Percentiles rank a stretch among this genome's conserved stretches.
Evolutionary conservation across 2,888 invertebrate species (phyloP).

Genomic region (Macropis europaea): DNA sequence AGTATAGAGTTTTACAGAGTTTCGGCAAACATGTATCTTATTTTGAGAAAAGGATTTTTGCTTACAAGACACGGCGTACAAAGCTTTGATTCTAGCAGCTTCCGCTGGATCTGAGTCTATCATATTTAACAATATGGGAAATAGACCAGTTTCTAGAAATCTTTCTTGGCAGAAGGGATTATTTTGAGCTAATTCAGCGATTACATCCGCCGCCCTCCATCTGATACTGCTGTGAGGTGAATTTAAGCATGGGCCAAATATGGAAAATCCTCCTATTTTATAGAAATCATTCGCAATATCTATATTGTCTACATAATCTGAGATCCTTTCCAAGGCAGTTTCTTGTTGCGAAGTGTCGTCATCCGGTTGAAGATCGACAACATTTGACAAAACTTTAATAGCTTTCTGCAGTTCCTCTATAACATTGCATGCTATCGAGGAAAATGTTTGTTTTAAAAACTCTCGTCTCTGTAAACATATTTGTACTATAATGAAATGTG

Average conservation of each 20-base stretch:
- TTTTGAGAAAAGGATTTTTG: slow-evolving; percentile 47
- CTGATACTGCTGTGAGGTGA: slow-evolving; percentile 84
- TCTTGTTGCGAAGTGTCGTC: slow-evolving; percentile 83
- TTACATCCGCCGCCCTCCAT: slow-evolving; percentile 84
- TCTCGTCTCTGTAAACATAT: slow-evolving; percentile 83
- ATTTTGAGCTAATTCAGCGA: slow-evolving; percentile 92
- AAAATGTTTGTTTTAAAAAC: slow-evolving; percentile 88
- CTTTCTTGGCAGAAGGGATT: slow-evolving; percentile 90
- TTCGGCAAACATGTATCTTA: background rate
- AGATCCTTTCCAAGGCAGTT: slow-evolving; percentile 85
- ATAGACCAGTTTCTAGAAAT: slow-evolving; percentile 84
- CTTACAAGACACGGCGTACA: slow-evolving; percentile 91
- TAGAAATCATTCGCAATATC: slow-evolving; percentile 92
- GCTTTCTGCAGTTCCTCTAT: slow-evolving; percentile 84
- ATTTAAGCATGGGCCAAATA: slow-evolving; percentile 86
- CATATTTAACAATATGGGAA: slow-evolving; percentile 84
- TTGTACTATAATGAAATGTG: background rate
- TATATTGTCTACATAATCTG: slow-evolving; percentile 87
- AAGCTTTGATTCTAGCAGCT: slow-evolving; percentile 84
- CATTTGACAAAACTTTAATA: slow-evolving; percentile 82
- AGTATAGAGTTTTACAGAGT: background rate
- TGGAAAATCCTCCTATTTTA: slow-evolving; percentile 90
- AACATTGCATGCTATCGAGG: slow-evolving; percentile 86
- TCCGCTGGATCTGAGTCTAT: slow-evolving; percentile 82
- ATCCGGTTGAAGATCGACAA: slow-evolving; percentile 80